Evolutionary conservation across 2,113 vertebrate species (phyloP).

Genomic region (Notiomystis cincta): DNA sequence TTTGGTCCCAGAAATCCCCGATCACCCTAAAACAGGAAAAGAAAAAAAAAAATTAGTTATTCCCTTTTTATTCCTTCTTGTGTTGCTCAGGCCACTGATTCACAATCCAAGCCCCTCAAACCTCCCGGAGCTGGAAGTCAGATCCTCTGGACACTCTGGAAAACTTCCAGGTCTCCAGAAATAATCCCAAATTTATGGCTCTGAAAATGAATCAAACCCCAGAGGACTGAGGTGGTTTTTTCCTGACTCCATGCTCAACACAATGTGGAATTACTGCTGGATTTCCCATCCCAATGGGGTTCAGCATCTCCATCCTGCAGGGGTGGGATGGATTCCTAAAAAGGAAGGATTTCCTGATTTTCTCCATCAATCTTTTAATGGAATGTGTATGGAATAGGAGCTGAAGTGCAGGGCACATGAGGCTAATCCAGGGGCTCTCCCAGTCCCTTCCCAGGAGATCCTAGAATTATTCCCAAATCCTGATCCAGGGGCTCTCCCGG

Average conservation of each 20-base stretch:
- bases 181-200: neutral
- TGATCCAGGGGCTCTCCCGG: neutral
- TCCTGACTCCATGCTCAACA: neutral
- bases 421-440: neutral
- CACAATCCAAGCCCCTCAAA: neutral
- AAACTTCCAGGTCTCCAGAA: neutral
- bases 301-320: neutral
- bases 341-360: neutral
- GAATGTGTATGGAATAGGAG: fast-evolving
- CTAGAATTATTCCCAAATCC: neutral
- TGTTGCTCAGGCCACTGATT: neutral
- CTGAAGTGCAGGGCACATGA: neutral
- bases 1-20: slow-evolving; percentile 75
- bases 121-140: neutral
- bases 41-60: neutral
- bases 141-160: neutral
- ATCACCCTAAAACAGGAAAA: slow-evolving; percentile 73
- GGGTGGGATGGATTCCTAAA: neutral
- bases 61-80: neutral
- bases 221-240: neutral
- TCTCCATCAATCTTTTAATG: neutral
- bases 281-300: neutral
- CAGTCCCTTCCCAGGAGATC: neutral
- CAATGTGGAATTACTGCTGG: neutral
- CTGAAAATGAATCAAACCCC: neutral